Base-by-base conservation (phyloP, 2,888 invertebrate genomes). In the Anorthoa munda region DNA sequence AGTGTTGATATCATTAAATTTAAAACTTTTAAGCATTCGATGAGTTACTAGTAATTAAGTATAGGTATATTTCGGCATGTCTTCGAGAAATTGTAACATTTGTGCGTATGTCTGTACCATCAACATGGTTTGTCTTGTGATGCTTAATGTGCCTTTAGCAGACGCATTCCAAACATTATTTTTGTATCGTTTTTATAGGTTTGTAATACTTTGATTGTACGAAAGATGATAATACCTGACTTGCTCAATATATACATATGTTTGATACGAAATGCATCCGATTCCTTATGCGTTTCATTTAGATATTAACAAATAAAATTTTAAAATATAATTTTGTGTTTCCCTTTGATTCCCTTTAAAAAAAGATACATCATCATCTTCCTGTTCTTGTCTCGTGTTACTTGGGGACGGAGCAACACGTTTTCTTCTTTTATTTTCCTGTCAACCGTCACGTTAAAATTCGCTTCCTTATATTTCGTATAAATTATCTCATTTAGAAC, bases 231-330 rank as follows among this genome's bases (percentile, higher is more conserved):
- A 84, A 90, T 89, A 87, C 90, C 92, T 92, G 91, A 87, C 84
- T 91, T 92, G 92, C 92, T 92, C 92, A 92, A 92, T 84, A 78
- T 86, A 86, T 81, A 84, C 66, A 74, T 56, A 61, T 75, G 82
- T 84, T 84, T 84, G 69, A 76, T 81, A 82, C 69, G 83, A 83
- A 81, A 80, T 79, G 77, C 83, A 81, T 79, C 17, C 58, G 66
- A 80, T 81, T 82, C 58, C 31, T 39, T 60, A 72, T 75, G 79
- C 51, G 74, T 65, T 66, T 72, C 66, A 61, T 68, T 77, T 83
- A 81, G 73, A 39, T 75, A 77, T 79, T 59, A 77, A 50, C 72
- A 51, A 81, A 80, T 79, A 83, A 78, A 80, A 58, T 53, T 58
- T n/a, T 55, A 48, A 75, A 75, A 56, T n/a, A 18, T 23, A 9